Conservation (phyloP, 2,888 invertebrate genomes). For the Drosophila kuntzei region DNA sequence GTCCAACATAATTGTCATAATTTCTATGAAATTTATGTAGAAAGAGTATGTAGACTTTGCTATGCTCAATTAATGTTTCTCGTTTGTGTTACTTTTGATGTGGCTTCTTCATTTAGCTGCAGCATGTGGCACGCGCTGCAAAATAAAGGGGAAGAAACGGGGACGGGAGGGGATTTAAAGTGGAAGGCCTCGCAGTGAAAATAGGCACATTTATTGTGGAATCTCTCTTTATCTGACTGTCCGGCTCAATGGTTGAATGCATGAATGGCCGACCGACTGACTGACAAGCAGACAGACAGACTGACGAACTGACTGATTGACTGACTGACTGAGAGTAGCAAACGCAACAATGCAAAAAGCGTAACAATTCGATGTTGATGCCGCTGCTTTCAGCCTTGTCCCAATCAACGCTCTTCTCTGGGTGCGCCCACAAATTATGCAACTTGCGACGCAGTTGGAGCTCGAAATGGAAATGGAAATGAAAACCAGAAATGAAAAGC, state of each 20-base stretch:
- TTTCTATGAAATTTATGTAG: neutral
- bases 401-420: conserved; percentile 68
- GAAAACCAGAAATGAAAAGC: conserved; percentile 78
- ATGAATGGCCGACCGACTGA: conserved; percentile 33
- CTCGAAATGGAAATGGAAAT: conserved; percentile 69
- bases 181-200: conserved; percentile 20
- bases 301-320: conserved; percentile 18
- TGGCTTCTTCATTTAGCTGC: conserved; percentile 20
- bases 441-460: conserved; percentile 62
- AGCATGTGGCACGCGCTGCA: conserved; percentile 57
- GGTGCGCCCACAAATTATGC: conserved; percentile 73
- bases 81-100: conserved; percentile 27
- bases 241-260: conserved; percentile 43
- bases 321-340: conserved; percentile 54
- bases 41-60: conserved; percentile 28
- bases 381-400: conserved; percentile 53
- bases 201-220: conserved; percentile 43
- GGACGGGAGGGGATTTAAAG: conserved; percentile 17
- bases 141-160: neutral
- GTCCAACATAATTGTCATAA: neutral
- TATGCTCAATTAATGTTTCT: neutral
- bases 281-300: conserved; percentile 33
- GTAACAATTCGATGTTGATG: conserved; percentile 64
- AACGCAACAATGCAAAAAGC: conserved; percentile 76
- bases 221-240: conserved; percentile 28